A percentile compares a stretch with the other conserved stretches of the same genome.
Evolutionary conservation across 2,113 vertebrate genomes (phyloP).

Genomic region (Myotis lucifugus): DNA sequence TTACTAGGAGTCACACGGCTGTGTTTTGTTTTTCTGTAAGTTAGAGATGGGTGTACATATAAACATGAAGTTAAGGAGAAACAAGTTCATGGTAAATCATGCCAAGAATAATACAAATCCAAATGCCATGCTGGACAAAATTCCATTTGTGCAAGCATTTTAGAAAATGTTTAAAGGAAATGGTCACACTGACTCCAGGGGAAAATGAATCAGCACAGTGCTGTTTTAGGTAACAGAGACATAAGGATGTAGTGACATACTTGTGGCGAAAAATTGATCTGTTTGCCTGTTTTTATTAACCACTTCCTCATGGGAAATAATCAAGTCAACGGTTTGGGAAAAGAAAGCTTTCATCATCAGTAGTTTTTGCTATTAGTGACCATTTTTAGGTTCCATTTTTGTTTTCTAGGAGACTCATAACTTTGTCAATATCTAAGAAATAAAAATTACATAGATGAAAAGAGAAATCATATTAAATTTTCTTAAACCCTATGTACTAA

Average conservation of each 20-base stretch:
- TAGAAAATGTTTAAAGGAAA: constrained; percentile 31
- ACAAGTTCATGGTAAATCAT: constrained; percentile 15
- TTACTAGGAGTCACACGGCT: not conserved
- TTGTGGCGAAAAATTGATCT: not conserved
- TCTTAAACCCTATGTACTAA: not conserved
- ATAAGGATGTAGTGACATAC: not conserved
- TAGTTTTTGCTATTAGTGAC: not conserved
- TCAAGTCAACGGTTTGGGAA: not conserved
- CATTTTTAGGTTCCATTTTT: not conserved
- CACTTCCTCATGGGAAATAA: not conserved
- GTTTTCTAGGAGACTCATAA: not conserved
- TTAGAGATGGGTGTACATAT: not conserved
- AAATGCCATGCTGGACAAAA: not conserved
- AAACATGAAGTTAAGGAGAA: not conserved
- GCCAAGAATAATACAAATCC: constrained; percentile 17
- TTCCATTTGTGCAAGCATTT: not conserved
- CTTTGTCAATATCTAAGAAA: not conserved
- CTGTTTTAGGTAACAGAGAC: not conserved
- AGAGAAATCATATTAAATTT: not conserved
- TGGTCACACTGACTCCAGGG: not conserved
- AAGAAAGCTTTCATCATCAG: not conserved
- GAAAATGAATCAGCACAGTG: constrained; percentile 11
- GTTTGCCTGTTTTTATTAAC: constrained; percentile 12
- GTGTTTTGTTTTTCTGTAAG: not conserved
- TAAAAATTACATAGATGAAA: not conserved